phyloP scores from a whole-genome alignment of 2,888 invertebrate species.

The Ormyrus rosae region DNA sequence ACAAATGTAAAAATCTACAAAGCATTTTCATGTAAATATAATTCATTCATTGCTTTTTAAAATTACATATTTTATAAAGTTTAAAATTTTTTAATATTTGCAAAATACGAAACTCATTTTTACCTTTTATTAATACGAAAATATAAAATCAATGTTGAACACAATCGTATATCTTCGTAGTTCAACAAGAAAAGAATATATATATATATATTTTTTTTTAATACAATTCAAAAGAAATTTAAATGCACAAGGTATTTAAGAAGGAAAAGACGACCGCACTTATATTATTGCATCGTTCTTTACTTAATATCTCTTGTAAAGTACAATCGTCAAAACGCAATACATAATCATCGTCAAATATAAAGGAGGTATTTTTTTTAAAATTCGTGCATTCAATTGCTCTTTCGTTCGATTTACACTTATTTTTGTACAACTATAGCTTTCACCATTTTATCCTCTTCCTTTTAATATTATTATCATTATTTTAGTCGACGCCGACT shows the following conservation, averaged over 20 bases:
- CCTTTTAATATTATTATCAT: conserved; percentile 50
- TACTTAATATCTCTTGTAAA: conserved; percentile 2
- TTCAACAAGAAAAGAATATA: conserved; percentile 35
- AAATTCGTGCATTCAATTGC: conserved; percentile 51
- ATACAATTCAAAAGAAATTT: conserved; percentile 31
- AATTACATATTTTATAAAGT: conserved; percentile 4
- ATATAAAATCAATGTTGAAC: background rate
- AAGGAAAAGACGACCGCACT: conserved; percentile 28
- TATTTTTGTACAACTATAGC: conserved; percentile 56
- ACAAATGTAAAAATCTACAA: background rate
- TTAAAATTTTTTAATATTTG: conserved; percentile 5
- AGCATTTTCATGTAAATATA: background rate
- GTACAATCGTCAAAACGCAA: conserved; percentile 28
- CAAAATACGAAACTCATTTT: background rate
- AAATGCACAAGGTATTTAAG: conserved; percentile 33
- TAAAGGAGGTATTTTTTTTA: conserved; percentile 12
- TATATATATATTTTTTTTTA: conserved; percentile 16
- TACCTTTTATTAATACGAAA: background rate
- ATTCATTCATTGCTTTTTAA: background rate
- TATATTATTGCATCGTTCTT: conserved; percentile 37
- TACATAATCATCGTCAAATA: conserved; percentile 27
- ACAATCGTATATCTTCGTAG: background rate
- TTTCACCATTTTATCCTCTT: conserved; percentile 45
- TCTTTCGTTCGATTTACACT: conserved; percentile 44
- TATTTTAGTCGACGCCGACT: conserved; percentile 51